Conservation (phyloP, 37 sponge, comb jelly and placozoan species). For the Geodia barretti region DNA sequence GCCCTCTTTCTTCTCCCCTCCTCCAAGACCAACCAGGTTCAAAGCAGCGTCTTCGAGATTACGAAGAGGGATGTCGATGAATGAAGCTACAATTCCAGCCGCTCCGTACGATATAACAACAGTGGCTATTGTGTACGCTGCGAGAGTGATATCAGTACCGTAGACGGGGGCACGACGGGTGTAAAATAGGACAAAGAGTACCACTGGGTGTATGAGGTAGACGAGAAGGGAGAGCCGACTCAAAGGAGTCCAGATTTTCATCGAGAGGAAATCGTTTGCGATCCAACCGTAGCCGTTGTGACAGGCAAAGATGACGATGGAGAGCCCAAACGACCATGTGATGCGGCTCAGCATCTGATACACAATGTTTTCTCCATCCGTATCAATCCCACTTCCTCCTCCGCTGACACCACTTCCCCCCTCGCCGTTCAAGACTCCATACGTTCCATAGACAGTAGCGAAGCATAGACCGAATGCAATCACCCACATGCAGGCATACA, state of each 20-base stretch:
- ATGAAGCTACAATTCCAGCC: constrained; percentile 51
- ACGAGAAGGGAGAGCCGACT: constrained; percentile 85
- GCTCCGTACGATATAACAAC: constrained; percentile 67
- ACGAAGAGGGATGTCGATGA: constrained; percentile 76
- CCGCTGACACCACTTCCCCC: too few species aligned
- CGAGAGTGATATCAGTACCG: constrained; percentile 46
- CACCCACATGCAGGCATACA: constrained; percentile 29
- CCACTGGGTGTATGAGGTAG: constrained; percentile 85
- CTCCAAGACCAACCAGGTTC: constrained; percentile 36
- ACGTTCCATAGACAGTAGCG: constrained; percentile 64
- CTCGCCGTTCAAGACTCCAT: constrained; percentile 47
- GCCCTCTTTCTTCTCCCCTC: constrained; percentile 7
- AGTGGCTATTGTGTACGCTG: constrained; percentile 39
- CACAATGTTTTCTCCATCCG: constrained; percentile 54
- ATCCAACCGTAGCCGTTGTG: constrained; percentile 81
- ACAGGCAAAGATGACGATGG: constrained; percentile 66
- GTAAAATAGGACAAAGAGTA: constrained; percentile 55
- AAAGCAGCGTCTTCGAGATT: constrained; percentile 60
- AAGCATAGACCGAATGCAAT: constrained; percentile 20
- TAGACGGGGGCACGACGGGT: constrained; percentile 24
- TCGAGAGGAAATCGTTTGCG: constrained; percentile 71
- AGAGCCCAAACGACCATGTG: constrained; percentile 69
- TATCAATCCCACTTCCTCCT: too few species aligned
- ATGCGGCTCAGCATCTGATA: constrained; percentile 63
- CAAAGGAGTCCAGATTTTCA: constrained; percentile 87